Base-by-base conservation (phyloP, 2,888 invertebrate genomes). In the Sinentomon sp. region DNA sequence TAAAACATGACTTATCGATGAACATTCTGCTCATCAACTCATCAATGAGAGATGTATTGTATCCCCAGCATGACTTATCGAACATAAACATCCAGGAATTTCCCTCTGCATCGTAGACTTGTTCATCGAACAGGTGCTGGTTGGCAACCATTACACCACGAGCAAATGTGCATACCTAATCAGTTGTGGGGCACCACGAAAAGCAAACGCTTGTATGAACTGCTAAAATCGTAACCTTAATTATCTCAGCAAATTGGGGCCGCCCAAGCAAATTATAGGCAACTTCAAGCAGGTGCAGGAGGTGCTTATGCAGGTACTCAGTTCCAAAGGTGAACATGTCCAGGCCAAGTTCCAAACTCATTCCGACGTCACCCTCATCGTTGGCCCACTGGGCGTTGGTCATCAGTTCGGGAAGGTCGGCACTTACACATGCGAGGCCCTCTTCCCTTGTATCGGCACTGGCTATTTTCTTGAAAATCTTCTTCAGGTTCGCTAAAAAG, bases 341-440 rank as follows among this genome's bases (percentile, higher is more conserved):
- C 41, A 82, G 66, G 0, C 83, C 89, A 22, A 78, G 57, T 52
- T 92, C 89, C 3, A 92, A 53, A 1, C 82, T 75, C 33, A 82
- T 83, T 0, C 87, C 92, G 54, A 83, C 89, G 52, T 92, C 89
- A 48, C 76, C 75, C 52, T 94, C 92, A 48, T 92, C 92, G 35
- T 76, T 68, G 1, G 89, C 92, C 50, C 82, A 80, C 50, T 68
- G 75, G 5, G 80, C 71, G 34, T 68, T 68, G 4, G 75, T 80
- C 37, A 83, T 64, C 2, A 82, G 57, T 35, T 78, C 75, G 45
- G 82, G 76, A 4, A 89, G 50, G 16, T 43, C 18, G 69, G 64
- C 16, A n/a, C n/a, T n/a, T n/a, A n/a, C n/a, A n/a, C n/a, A n/a
- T n/a, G 69, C 66, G 37, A 75, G 57, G 19, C 64, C 54, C 30